Evolutionary conservation across 2,888 invertebrate species (phyloP).

Genomic region (Drymonia ruficornis): DNA sequence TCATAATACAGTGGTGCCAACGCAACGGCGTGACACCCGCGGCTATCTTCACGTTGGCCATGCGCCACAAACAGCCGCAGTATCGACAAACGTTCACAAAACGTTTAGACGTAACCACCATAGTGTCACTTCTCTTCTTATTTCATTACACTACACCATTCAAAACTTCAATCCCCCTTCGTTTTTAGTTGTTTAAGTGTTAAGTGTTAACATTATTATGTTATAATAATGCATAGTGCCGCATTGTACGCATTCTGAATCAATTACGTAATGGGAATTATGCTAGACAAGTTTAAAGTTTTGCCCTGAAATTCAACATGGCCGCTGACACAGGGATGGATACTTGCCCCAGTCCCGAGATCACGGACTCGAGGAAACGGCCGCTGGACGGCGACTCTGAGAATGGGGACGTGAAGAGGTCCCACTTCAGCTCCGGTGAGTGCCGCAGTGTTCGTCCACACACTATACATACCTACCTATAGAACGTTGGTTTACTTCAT

Average conservation of each 20-base stretch:
- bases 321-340: constrained; percentile 97
- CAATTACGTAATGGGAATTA: constrained; percentile 85
- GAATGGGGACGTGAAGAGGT: constrained; percentile 95
- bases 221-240: constrained; percentile 76
- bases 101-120: constrained; percentile 80
- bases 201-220: constrained; percentile 74
- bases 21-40: constrained; percentile 50
- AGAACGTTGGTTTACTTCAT: constrained; percentile 55
- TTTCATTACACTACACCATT: constrained; percentile 75
- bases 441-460: constrained; percentile 50
- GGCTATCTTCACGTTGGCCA: constrained; percentile 69
- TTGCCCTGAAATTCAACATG: constrained; percentile 89
- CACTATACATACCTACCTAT: constrained; percentile 42
- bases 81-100: constrained; percentile 83
- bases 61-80: constrained; percentile 78
- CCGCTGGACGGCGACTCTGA: constrained; percentile 94
- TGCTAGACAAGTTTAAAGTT: constrained; percentile 84
- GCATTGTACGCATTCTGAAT: constrained; percentile 75
- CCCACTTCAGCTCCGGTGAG: constrained; percentile 96
- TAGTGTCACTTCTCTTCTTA: constrained; percentile 80
- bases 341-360: constrained; percentile 97
- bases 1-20: constrained; percentile 72
- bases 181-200: constrained; percentile 78
- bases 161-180: constrained; percentile 65
- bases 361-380: constrained; percentile 95